Evolutionary conservation across 2,888 invertebrate species (phyloP).

Genomic region (Apodemia hepburni): DNA sequence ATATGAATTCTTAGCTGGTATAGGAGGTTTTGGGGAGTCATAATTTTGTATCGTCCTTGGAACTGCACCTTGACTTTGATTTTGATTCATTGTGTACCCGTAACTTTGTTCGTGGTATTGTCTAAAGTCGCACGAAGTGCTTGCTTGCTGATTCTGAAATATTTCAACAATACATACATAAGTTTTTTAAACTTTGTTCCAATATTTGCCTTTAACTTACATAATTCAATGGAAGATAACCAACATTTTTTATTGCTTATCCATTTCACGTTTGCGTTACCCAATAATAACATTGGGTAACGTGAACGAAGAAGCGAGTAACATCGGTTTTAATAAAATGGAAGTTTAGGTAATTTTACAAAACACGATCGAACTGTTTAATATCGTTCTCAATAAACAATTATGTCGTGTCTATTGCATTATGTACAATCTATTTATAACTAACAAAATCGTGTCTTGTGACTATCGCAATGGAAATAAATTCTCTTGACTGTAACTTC

Average conservation of each 20-base stretch:
- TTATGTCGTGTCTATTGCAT: not conserved
- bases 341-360: not conserved
- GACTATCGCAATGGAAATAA: not conserved
- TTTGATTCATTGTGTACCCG: slow-evolving; percentile 68
- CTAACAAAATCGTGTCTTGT: not conserved
- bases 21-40: slow-evolving; percentile 67
- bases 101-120: slow-evolving; percentile 78
- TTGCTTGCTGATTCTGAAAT: slow-evolving; percentile 74
- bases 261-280: too few species aligned
- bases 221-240: too few species aligned
- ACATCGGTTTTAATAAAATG: not conserved
- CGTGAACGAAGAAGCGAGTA: too few species aligned
- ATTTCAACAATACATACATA: not conserved
- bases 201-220: not conserved
- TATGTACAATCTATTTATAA: not conserved
- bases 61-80: slow-evolving; percentile 56
- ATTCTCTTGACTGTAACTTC: not conserved
- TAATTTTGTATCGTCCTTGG: slow-evolving; percentile 65
- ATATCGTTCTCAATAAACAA: not conserved
- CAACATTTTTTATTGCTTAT: too few species aligned
- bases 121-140: slow-evolving; percentile 70
- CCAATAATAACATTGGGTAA: too few species aligned
- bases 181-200: too few species aligned
- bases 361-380: not conserved
- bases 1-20: slow-evolving; percentile 71